Evolutionary conservation across 37 sponge, comb jelly and placozoan genomes (phyloP).

Genomic region (Halichondria panicea): DNA sequence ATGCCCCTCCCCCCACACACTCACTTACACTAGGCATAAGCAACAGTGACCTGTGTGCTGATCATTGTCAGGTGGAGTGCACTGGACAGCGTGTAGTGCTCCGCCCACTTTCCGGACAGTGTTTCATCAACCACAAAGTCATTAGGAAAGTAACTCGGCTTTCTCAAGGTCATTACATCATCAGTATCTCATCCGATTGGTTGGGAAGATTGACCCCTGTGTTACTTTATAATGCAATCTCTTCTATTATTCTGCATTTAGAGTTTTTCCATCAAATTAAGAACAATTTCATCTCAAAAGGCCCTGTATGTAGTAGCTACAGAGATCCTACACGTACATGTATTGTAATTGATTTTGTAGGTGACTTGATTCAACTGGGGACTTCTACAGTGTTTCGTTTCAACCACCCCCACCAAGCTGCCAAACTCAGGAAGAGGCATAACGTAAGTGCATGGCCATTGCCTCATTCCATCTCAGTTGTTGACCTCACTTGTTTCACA

Average conservation of each 20-base stretch:
- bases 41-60: constrained; percentile 18
- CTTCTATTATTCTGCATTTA: no score
- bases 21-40: neutral
- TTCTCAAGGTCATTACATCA: constrained; percentile 67
- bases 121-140: constrained; percentile 36
- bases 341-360: neutral
- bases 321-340: neutral
- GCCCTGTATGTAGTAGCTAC: no score
- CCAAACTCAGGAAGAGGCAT: constrained; percentile 20
- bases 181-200: no score
- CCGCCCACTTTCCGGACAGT: constrained; percentile 50
- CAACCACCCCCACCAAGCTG: constrained; percentile 77
- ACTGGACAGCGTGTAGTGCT: constrained; percentile 28
- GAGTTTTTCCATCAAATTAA: no score
- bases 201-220: no score
- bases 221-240: no score
- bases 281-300: no score
- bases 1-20: no score
- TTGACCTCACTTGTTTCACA: no score
- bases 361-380: constrained; percentile 61
- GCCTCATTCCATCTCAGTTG: no score
- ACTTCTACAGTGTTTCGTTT: constrained; percentile 42
- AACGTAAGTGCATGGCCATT: no score
- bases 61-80: constrained; percentile 50
- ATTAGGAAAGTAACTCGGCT: constrained; percentile 18